Percentiles rank a stretch among this genome's conserved stretches.
Evolutionary conservation across 2,888 invertebrate genomes (phyloP).

Genomic region (Caenorhabditis sp.): DNA sequence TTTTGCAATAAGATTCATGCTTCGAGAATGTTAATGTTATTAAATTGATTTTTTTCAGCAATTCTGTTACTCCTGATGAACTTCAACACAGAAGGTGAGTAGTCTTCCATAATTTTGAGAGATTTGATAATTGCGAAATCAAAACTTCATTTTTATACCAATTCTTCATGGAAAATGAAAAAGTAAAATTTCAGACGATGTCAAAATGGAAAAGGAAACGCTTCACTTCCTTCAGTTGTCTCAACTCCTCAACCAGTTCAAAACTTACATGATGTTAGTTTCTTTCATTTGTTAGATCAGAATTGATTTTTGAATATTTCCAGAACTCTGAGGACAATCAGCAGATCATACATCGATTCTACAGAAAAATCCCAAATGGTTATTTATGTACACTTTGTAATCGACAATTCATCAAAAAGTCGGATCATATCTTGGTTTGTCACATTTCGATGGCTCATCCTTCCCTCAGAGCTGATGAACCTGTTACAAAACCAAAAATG

Average conservation of each 20-base stretch:
- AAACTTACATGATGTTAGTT: background rate
- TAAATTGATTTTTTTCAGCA: background rate
- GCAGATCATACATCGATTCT: background rate
- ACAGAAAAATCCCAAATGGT: background rate
- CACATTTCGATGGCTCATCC: constrained; percentile 1
- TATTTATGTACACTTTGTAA: background rate
- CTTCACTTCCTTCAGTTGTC: background rate
- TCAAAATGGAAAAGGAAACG: background rate
- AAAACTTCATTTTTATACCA: too few species aligned
- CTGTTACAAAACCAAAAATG: background rate
- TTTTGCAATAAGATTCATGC: too few species aligned
- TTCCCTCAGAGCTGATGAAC: background rate
- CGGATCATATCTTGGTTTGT: background rate
- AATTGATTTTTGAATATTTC: too few species aligned
- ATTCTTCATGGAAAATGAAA: too few species aligned
- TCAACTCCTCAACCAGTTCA: background rate
- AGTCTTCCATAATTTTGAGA: too few species aligned
- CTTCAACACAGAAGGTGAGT: background rate
- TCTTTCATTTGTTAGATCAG: background rate
- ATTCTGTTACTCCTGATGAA: background rate
- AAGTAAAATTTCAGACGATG: too few species aligned
- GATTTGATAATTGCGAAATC: too few species aligned
- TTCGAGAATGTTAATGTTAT: too few species aligned
- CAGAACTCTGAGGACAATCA: background rate
- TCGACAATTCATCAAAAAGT: background rate